These are phyloP conservation scores for Poeciliopsis infans DNA, from an alignment of 2,797 vertebrate species.

Conservation along the genomic window DNA sequence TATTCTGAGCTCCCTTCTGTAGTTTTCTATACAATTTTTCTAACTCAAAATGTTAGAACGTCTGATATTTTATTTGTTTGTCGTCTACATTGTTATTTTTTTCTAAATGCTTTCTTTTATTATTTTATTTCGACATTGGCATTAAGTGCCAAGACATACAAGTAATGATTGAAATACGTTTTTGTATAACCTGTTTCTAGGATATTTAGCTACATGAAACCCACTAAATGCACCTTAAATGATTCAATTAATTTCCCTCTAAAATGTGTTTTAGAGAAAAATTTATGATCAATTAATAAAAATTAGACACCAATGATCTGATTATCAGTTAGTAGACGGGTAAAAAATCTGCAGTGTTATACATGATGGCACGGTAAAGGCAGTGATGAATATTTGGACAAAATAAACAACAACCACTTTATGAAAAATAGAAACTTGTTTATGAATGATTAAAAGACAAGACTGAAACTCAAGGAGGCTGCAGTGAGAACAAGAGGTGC, in stretches of 20 bases:
- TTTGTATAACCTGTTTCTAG: neutral
- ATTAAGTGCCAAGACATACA: neutral
- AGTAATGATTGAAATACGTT: neutral
- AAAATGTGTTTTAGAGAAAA: neutral
- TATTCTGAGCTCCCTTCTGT: conserved; percentile 3
- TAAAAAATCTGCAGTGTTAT: neutral
- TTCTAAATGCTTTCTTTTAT: neutral
- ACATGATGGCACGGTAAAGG: neutral
- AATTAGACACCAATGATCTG: neutral
- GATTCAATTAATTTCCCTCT: neutral
- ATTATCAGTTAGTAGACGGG: neutral
- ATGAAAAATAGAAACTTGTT: neutral
- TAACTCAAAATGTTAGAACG: neutral
- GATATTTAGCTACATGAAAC: neutral
- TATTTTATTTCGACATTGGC: neutral
- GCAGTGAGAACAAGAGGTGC: neutral
- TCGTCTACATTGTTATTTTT: neutral
- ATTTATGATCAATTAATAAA: neutral
- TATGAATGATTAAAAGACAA: neutral
- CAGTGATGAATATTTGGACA: neutral
- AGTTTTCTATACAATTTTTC: conserved; percentile 3
- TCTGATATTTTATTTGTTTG: neutral
- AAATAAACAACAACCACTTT: neutral
- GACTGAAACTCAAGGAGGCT: neutral
- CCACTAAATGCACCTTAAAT: neutral